Evolutionary conservation across 2,888 invertebrate genomes (phyloP).

Genomic region (Hesperia comma): DNA sequence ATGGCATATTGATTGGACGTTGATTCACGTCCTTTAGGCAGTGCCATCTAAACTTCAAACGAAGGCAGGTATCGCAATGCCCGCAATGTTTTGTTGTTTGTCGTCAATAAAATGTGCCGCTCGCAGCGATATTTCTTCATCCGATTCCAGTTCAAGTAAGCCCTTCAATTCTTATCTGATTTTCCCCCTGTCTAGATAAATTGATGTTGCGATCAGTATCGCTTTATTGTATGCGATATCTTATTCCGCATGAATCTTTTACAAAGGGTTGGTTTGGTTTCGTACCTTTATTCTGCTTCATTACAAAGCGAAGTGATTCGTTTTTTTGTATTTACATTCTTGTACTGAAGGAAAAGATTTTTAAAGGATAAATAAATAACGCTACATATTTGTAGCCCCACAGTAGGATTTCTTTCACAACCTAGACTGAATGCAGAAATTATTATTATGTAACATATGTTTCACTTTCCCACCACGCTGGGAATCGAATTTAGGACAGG

Average conservation of each 20-base stretch:
- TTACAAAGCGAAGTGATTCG: too few species aligned
- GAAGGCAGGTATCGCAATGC: slow-evolving; percentile 16
- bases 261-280: too few species aligned
- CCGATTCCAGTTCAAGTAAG: slow-evolving; percentile 42
- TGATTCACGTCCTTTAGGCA: slow-evolving; percentile 39
- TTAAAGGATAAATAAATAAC: too few species aligned
- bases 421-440: too few species aligned
- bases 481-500: too few species aligned
- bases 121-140: slow-evolving; percentile 36
- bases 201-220: not conserved
- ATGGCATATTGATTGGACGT: slow-evolving; percentile 41
- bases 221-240: not conserved
- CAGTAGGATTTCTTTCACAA: too few species aligned
- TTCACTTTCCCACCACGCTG: too few species aligned
- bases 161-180: slow-evolving; percentile 12
- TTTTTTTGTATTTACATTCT: too few species aligned
- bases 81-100: slow-evolving; percentile 36
- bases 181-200: not conserved
- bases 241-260: not conserved
- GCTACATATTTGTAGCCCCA: too few species aligned
- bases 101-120: slow-evolving; percentile 28
- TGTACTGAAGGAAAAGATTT: too few species aligned
- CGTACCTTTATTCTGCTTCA: too few species aligned
- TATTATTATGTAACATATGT: too few species aligned
- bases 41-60: slow-evolving; percentile 20